phyloP scores from a whole-genome alignment of 2,797 vertebrate species.

The Leptoclinus maculatus region DNA sequence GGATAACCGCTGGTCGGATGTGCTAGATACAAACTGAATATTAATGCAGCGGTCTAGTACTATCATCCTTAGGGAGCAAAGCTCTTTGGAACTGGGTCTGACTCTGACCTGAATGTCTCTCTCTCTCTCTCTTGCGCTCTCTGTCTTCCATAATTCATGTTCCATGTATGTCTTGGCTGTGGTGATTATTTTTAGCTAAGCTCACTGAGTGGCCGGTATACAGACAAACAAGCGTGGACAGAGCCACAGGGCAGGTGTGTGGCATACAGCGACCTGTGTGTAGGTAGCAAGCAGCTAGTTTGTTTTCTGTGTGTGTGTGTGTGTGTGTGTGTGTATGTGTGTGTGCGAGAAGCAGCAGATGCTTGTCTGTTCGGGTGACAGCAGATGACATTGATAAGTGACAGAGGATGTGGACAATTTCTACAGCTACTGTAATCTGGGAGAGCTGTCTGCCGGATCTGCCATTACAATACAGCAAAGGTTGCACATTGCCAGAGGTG shows the following conservation, averaged over 20 bases:
- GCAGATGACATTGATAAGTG: slow-evolving; percentile 73
- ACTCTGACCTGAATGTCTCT: slow-evolving; percentile 81
- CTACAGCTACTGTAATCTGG: slow-evolving; percentile 35
- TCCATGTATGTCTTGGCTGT: slow-evolving; percentile 62
- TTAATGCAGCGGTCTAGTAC: slow-evolving; percentile 74
- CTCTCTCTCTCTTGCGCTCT: neutral
- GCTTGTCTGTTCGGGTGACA: slow-evolving; percentile 74
- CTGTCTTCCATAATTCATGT: slow-evolving; percentile 80
- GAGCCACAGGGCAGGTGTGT: slow-evolving; percentile 63
- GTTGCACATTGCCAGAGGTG: slow-evolving; percentile 46
- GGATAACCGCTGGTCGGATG: slow-evolving; percentile 53
- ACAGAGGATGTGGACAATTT: slow-evolving; percentile 60
- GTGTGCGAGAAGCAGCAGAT: slow-evolving; percentile 62
- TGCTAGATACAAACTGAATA: slow-evolving; percentile 73
- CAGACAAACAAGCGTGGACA: slow-evolving; percentile 30
- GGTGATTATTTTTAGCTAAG: slow-evolving; percentile 80
- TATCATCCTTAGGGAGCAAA: slow-evolving; percentile 70
- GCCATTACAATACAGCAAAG: slow-evolving; percentile 20
- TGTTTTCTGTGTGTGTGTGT: slow-evolving; percentile 16
- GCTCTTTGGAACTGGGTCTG: slow-evolving; percentile 81
- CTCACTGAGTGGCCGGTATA: slow-evolving; percentile 34
- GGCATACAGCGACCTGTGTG: slow-evolving; percentile 50
- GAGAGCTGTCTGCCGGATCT: slow-evolving; percentile 25
- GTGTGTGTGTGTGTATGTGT: slow-evolving; percentile 9
- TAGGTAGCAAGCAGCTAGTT: slow-evolving; percentile 24